Evolutionary conservation across 2,113 vertebrate genomes (phyloP).

Genomic region (Mus pahari): DNA sequence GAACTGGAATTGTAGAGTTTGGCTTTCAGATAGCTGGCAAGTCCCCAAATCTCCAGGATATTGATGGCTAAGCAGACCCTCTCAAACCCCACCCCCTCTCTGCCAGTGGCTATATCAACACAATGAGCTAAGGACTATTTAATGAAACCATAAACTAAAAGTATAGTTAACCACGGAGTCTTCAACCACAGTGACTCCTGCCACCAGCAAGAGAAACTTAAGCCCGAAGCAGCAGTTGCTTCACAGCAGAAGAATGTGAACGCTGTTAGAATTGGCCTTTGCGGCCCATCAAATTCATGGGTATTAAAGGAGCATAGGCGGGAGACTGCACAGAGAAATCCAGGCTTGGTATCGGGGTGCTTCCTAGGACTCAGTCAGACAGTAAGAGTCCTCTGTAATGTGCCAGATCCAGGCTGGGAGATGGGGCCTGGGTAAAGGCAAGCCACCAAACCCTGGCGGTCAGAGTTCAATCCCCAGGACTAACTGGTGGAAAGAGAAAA

Average conservation of each 20-base stretch:
- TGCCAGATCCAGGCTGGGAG: neutral
- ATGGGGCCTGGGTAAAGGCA: neutral
- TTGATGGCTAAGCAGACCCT: constrained; percentile 27
- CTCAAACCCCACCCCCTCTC: neutral
- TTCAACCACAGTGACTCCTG: constrained; percentile 70
- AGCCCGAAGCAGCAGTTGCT: constrained; percentile 67
- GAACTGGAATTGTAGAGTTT: constrained; percentile 40
- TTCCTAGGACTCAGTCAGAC: neutral
- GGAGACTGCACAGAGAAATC: neutral
- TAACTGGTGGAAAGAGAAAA: neutral
- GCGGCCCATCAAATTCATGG: neutral
- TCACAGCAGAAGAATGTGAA: constrained; percentile 69
- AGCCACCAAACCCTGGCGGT: neutral
- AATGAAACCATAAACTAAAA: constrained; percentile 55
- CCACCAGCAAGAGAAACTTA: constrained; percentile 68
- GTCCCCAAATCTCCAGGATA: constrained; percentile 46
- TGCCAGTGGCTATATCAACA: constrained; percentile 23
- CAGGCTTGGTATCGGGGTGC: neutral
- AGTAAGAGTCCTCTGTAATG: neutral
- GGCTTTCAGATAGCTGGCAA: constrained; percentile 53
- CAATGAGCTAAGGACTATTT: constrained; percentile 67
- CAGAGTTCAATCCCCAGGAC: neutral
- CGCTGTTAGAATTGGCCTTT: constrained; percentile 53
- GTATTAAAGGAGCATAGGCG: constrained; percentile 34
- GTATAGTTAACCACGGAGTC: constrained; percentile 70